phyloP scores from a whole-genome alignment of 2,113 vertebrate species.

The Camarhynchus parvulus region DNA sequence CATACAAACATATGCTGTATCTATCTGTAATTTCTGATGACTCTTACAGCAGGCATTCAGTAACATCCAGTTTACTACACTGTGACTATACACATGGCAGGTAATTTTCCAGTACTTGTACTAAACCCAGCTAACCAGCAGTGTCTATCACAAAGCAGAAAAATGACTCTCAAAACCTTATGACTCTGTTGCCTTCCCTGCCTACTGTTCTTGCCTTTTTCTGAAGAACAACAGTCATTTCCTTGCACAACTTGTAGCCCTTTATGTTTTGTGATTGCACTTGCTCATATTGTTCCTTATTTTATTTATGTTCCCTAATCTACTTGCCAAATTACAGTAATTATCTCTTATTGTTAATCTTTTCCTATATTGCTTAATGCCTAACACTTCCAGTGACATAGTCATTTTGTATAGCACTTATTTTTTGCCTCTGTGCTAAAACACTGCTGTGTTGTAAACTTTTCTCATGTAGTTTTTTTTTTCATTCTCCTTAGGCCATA shows the following conservation, averaged over 20 bases:
- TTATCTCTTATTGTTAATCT: conserved; percentile 35
- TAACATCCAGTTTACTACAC: not conserved
- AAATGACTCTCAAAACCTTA: not conserved
- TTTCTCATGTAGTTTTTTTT: not conserved
- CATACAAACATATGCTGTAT: not conserved
- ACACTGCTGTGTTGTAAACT: not conserved
- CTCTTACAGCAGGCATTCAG: not conserved
- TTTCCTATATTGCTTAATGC: conserved; percentile 21
- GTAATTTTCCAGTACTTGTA: not conserved
- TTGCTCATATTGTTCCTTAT: conserved; percentile 19
- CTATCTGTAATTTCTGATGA: not conserved
- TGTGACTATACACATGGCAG: not conserved
- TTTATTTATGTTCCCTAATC: conserved; percentile 33
- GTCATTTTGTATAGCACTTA: not conserved
- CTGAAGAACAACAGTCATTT: not conserved
- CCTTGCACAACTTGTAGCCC: not conserved
- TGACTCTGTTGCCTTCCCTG: not conserved
- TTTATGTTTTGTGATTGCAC: not conserved
- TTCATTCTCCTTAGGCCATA: not conserved
- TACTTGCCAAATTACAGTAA: conserved; percentile 26
- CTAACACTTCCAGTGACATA: not conserved
- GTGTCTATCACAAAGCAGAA: not conserved
- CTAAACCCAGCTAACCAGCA: not conserved
- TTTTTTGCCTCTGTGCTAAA: not conserved
- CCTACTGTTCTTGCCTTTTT: not conserved